phyloP scores from a whole-genome alignment of 2,113 vertebrate species.

The Aleadryas rufinucha region DNA sequence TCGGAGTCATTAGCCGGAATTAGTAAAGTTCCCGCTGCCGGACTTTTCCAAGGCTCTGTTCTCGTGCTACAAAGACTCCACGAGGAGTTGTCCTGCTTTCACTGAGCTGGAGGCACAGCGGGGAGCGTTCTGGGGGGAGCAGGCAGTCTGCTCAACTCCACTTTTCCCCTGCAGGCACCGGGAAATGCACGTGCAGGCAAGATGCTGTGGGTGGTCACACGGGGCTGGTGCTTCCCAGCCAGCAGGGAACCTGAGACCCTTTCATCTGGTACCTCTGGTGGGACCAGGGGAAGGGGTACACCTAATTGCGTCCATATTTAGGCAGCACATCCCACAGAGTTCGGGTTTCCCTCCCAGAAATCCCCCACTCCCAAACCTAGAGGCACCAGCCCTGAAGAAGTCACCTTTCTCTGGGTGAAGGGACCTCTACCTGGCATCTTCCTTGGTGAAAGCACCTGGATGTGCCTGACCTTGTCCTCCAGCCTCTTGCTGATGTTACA shows the following conservation, averaged over 20 bases:
- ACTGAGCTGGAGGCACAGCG: not conserved
- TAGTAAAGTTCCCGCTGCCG: not conserved
- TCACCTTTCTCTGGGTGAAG: not conserved
- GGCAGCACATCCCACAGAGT: not conserved
- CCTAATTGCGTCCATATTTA: rapidly evolving
- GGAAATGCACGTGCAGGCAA: not conserved
- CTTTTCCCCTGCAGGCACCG: not conserved
- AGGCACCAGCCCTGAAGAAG: not conserved
- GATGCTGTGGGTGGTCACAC: not conserved
- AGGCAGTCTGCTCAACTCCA: not conserved
- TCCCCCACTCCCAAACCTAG: not conserved
- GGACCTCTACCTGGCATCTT: not conserved
- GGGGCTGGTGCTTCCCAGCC: not conserved
- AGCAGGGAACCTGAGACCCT: not conserved
- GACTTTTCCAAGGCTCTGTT: slow-evolving; percentile 34
- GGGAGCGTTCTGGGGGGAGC: not conserved
- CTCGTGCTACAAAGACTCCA: not conserved
- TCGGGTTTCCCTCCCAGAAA: not conserved
- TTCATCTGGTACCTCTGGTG: not conserved
- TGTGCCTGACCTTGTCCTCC: not conserved
- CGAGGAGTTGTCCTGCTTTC: slow-evolving; percentile 15
- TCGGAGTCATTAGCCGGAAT: slow-evolving; percentile 29
- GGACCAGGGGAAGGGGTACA: not conserved
- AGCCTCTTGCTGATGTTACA: rapidly evolving
- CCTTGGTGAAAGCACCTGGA: not conserved